Evolutionary conservation across 92 coral and sea anemone genomes (phyloP), one percentile per base, ranked within the genome.

Genomic region (Muricea muricata): DNA sequence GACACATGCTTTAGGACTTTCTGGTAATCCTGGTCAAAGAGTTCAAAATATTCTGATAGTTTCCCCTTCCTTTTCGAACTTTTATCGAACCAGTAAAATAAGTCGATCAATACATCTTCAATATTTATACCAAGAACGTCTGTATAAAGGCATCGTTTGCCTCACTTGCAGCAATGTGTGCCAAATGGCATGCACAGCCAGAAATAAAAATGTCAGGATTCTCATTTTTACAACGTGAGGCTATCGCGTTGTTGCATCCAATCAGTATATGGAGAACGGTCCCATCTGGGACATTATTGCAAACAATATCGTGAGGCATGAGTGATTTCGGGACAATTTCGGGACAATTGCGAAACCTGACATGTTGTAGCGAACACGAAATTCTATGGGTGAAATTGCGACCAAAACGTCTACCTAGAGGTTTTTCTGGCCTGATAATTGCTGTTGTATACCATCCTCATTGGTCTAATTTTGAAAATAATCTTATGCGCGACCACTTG

Each of bases 141-240:
- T 11, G 48, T 78, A n/a, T n/a, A 69, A 78, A 78, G 15, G 77
- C 58, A 23, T 84, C 92, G 55, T 81, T 88, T 25, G 84, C 84
- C 18, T 77, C 33, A 54, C 84, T 72, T 74, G 82, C 82, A 15
- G 87, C 92, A 84, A 79, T 56, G 37, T 84, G 86, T 13, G 84
- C 84, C 50, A 82, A 52, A 83, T 88, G 91, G 65, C 91, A 88
- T 25, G 87, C 69, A 54, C 88, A 82, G 25, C 88, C 85, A 67
- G 75, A 41, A 41, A 88, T 70, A 39, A 78, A 77, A 39, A 46
- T 84, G 3, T 46, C 78, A 29, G 76, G 68, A 60, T 82, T 88
- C 23, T 83, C 54, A 41, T 75, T 47, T 71, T 40, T 34, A 35
- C 73, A 88, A 73, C 84, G 84, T 75, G 80, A 88, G 14, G 88